Percentiles rank a stretch among this genome's conserved stretches.
These are phyloP conservation scores for Etheostoma nigrum DNA, from an alignment of 2,797 vertebrate genomes.

Conservation along the genomic window DNA sequence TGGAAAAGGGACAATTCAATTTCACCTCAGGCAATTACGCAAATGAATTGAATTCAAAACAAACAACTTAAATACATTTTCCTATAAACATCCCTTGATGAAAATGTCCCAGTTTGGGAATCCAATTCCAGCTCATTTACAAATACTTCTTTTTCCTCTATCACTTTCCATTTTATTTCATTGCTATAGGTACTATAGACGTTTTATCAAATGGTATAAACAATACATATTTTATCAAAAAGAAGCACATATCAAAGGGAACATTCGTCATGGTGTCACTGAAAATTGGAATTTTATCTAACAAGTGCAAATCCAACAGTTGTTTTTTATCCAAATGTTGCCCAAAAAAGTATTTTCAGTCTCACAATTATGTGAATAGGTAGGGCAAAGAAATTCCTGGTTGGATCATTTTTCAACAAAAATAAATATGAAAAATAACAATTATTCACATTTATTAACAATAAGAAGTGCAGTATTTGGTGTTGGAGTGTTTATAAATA, in stretches of 20 bases:
- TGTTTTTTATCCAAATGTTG: conserved; percentile 33
- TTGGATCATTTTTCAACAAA: conserved; percentile 18
- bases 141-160: not conserved
- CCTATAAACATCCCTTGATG: conserved; percentile 42
- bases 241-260: conserved; percentile 70
- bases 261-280: conserved; percentile 54
- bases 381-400: conserved; percentile 20
- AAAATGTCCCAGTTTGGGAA: conserved; percentile 47
- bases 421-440: conserved; percentile 17
- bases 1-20: conserved; percentile 62
- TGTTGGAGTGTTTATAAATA: conserved; percentile 23
- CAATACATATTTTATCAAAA: conserved; percentile 79
- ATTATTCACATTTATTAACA: conserved; percentile 8
- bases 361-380: conserved; percentile 23
- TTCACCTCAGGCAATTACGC: conserved; percentile 69
- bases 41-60: conserved; percentile 70
- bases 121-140: conserved; percentile 59
- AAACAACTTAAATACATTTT: conserved; percentile 60
- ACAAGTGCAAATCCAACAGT: conserved; percentile 49
- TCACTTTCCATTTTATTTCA: conserved; percentile 33
- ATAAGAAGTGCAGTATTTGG: conserved; percentile 1
- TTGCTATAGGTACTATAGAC: conserved; percentile 26
- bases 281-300: conserved; percentile 42
- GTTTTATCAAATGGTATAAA: conserved; percentile 48
- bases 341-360: conserved; percentile 31